A percentile compares a stretch with the other conserved stretches of the same genome.
phyloP scores from a whole-genome alignment of 2,797 vertebrate genomes.

The Molothrus ater region DNA sequence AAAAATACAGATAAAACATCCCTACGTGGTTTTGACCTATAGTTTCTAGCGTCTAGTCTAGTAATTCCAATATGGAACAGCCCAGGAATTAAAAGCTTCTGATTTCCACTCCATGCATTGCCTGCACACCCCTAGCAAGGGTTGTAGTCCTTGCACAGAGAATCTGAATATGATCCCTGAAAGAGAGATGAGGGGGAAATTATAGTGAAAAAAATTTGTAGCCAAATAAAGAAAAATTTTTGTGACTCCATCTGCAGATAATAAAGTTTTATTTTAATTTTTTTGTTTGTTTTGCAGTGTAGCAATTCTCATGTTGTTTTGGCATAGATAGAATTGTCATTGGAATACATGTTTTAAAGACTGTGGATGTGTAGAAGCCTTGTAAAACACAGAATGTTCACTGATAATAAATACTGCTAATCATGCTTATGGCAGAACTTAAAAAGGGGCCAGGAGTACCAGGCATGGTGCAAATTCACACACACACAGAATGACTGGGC shows the following conservation, averaged over 20 bases:
- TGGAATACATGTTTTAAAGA: not conserved
- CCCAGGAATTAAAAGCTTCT: not conserved
- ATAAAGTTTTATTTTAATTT: not conserved
- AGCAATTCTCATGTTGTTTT: not conserved
- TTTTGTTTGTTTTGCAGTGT: not conserved
- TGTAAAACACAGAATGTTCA: not conserved
- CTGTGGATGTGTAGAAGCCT: not conserved
- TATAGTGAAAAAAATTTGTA: not conserved
- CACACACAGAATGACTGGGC: not conserved
- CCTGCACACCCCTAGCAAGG: not conserved
- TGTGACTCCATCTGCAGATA: not conserved
- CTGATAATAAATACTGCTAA: conserved; percentile 28
- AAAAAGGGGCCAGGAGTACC: not conserved
- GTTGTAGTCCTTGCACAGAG: not conserved
- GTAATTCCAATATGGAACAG: not conserved
- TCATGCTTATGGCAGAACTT: not conserved
- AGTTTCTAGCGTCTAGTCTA: not conserved
- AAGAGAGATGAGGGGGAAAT: not conserved
- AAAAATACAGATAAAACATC: not conserved
- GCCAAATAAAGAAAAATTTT: not conserved
- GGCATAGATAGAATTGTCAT: not conserved
- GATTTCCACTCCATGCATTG: not conserved
- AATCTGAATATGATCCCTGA: not conserved
- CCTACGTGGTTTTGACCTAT: not conserved
- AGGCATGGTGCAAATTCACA: not conserved